phyloP scores from a whole-genome alignment of 2,113 vertebrate genomes.

The Eclectus roratus region DNA sequence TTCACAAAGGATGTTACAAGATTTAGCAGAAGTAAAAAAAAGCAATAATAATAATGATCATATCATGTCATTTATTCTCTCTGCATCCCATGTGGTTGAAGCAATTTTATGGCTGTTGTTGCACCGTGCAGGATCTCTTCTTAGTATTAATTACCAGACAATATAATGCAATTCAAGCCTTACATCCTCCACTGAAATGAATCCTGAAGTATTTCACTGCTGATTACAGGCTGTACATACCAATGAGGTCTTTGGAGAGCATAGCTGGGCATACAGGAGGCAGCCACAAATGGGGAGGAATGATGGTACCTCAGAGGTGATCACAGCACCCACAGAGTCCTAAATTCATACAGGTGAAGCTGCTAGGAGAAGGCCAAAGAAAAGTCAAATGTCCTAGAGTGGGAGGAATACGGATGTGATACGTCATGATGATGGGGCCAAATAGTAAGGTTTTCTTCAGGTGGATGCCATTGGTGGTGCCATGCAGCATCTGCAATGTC shows the following conservation, averaged over 20 bases:
- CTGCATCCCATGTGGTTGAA: conserved; percentile 5
- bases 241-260: neutral
- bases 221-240: neutral
- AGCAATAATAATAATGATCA: neutral
- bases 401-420: neutral
- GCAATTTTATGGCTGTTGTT: conserved; percentile 43
- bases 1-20: conserved; percentile 39
- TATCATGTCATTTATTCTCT: conserved; percentile 25
- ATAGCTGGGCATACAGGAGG: neutral
- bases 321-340: neutral
- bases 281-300: neutral
- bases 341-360: neutral
- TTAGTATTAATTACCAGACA: neutral
- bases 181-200: neutral
- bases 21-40: conserved; percentile 11
- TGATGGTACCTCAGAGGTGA: neutral
- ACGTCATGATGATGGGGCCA: neutral
- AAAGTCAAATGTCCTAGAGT: neutral
- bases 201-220: neutral
- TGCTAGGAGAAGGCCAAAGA: neutral
- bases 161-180: neutral
- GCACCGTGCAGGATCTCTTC: neutral
- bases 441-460: neutral
- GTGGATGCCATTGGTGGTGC: neutral
- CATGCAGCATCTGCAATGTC: neutral